These are phyloP conservation scores for Spialia ferax DNA, from an alignment of 2,888 invertebrate genomes.

Conservation along the genomic window DNA sequence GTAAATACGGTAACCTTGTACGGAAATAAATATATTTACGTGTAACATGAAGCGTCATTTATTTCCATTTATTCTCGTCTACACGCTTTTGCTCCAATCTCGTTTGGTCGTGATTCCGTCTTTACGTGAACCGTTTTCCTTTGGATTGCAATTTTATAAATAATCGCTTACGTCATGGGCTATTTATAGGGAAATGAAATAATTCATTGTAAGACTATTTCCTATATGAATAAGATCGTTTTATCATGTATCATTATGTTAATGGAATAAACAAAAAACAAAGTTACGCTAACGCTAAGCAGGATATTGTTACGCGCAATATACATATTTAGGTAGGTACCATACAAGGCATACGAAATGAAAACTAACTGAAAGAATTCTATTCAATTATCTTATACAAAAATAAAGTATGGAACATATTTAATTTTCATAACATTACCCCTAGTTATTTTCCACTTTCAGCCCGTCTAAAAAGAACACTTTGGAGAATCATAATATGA, in stretches of 20 bases:
- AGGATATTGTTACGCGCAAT: no score
- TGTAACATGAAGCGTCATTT: not conserved
- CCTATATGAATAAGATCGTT: not conserved
- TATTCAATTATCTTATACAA: no score
- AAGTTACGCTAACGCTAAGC: no score
- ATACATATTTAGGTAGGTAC: no score
- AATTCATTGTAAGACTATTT: not conserved
- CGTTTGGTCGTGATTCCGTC: constrained; percentile 24
- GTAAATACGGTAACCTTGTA: constrained; percentile 56
- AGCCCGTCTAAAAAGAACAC: no score
- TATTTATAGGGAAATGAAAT: constrained; percentile 32
- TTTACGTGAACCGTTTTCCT: constrained; percentile 29
- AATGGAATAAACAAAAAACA: not conserved
- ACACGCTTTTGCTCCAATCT: constrained; percentile 38
- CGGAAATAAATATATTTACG: constrained; percentile 48
- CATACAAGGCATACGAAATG: no score
- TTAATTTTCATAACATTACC: no score
- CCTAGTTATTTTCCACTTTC: no score
- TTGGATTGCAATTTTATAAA: constrained; percentile 23
- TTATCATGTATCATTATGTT: not conserved
- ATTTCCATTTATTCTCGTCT: constrained; percentile 32
- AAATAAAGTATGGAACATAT: no score
- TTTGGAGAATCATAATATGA: no score
- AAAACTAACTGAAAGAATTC: no score
- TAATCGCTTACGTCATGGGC: constrained; percentile 21